Evolutionary conservation across 53 echinoderm and acorn worm genomes (phyloP).

Genomic region (Astropecten irregularis): DNA sequence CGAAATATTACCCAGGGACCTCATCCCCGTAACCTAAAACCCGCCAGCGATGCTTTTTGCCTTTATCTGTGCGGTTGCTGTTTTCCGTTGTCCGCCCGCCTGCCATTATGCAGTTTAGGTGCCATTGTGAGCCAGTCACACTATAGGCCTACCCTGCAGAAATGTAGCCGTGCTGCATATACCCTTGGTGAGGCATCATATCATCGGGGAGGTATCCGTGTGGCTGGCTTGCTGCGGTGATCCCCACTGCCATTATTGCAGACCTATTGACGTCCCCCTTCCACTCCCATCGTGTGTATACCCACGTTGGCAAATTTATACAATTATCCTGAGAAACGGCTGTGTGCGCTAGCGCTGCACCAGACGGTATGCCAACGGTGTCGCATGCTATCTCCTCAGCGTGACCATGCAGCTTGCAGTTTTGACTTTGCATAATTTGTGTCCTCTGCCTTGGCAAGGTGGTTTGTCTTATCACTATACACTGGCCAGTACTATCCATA

Average conservation of each 20-base stretch:
- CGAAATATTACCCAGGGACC: too few species aligned
- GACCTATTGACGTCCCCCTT: background rate
- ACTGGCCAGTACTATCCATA: too few species aligned
- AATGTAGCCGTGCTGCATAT: slow-evolving; percentile 10
- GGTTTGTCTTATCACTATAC: too few species aligned
- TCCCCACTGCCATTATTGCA: slow-evolving; percentile 2
- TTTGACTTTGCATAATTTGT: background rate
- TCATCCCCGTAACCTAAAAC: slow-evolving; percentile 32
- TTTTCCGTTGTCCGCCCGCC: background rate
- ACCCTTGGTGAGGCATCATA: slow-evolving; percentile 16
- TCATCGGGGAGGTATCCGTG: background rate
- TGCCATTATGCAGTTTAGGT: slow-evolving; percentile 42
- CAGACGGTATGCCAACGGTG: too few species aligned
- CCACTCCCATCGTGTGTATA: background rate
- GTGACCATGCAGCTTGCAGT: too few species aligned
- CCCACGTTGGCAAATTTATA: background rate
- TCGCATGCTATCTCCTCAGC: background rate
- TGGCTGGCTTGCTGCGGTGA: background rate
- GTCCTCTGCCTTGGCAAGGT: background rate
- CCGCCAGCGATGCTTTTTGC: background rate
- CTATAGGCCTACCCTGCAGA: too few species aligned
- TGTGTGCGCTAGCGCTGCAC: too few species aligned
- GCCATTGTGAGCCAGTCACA: slow-evolving; percentile 4
- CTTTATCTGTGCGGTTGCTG: background rate
- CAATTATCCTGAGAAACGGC: background rate